Conservation (phyloP, 2,888 invertebrate genomes). For the Nasonia oneida region DNA sequence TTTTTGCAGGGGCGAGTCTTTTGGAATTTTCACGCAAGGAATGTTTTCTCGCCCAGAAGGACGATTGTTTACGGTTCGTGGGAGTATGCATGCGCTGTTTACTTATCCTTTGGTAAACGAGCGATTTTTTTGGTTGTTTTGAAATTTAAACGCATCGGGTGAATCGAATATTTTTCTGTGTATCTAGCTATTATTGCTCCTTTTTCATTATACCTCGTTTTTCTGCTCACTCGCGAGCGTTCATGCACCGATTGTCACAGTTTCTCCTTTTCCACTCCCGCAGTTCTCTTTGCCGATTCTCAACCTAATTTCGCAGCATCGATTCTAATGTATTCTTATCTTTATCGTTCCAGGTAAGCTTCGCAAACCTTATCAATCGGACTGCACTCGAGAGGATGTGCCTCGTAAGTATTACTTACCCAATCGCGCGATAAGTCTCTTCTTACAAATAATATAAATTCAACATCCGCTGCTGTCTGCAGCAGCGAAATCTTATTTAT, state of each 20-base stretch:
- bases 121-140: not conserved
- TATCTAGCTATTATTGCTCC: not conserved
- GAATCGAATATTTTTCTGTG: not conserved
- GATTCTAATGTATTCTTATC: not conserved
- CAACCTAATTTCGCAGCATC: not conserved
- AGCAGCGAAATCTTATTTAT: slow-evolving; percentile 54
- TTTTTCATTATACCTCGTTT: slow-evolving; percentile 21
- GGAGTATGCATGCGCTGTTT: not conserved
- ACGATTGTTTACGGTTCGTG: not conserved
- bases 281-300: not conserved
- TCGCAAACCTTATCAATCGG: slow-evolving; percentile 1
- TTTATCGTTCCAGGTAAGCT: slow-evolving; percentile 56
- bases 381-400: not conserved
- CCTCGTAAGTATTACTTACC: not conserved
- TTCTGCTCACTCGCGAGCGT: slow-evolving; percentile 59
- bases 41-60: not conserved
- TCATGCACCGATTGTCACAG: slow-evolving; percentile 70
- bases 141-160: not conserved
- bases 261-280: not conserved
- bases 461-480: not conserved
- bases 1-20: not conserved
- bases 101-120: not conserved
- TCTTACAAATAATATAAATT: not conserved
- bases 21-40: not conserved
- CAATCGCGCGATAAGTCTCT: not conserved